phyloP scores from a whole-genome alignment of 2,888 invertebrate genomes.

The Metacarcinus magister region DNA sequence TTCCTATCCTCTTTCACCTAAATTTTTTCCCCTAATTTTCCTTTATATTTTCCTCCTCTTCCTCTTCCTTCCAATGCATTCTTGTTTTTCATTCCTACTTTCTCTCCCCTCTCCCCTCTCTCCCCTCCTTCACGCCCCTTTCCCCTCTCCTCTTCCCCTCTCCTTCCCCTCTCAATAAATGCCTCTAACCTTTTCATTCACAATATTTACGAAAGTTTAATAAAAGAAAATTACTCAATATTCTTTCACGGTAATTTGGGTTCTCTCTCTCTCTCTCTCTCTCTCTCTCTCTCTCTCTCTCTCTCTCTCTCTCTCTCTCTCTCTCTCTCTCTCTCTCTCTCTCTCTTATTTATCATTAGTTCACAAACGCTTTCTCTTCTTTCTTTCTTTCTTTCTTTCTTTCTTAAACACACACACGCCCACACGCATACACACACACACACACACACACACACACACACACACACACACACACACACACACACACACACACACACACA shows the following conservation, averaged over 20 bases:
- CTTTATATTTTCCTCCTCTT: not conserved
- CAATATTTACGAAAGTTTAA: conserved; percentile 28
- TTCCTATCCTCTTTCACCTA: not conserved
- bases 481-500: not conserved
- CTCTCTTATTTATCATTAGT: not conserved
- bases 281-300: not conserved
- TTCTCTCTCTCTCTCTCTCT: not conserved
- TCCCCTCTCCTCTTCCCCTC: not conserved
- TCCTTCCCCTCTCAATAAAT: not conserved
- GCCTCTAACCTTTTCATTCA: not conserved
- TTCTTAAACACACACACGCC: not conserved
- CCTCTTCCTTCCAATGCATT: not conserved
- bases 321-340: not conserved
- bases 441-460: conserved; percentile 29
- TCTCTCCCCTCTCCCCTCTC: not conserved
- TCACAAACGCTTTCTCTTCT: not conserved
- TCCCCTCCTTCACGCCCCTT: not conserved
- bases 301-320: conserved; percentile 14
- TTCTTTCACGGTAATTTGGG: not conserved
- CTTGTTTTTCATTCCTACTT: not conserved
- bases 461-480: conserved; percentile 18
- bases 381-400: not conserved
- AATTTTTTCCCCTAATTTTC: not conserved
- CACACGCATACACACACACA: not conserved
- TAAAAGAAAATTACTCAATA: not conserved